These are phyloP conservation scores for Stenopsyche tienmushanensis DNA, from an alignment of 1,140 invertebrate species.

Conservation along the genomic window DNA sequence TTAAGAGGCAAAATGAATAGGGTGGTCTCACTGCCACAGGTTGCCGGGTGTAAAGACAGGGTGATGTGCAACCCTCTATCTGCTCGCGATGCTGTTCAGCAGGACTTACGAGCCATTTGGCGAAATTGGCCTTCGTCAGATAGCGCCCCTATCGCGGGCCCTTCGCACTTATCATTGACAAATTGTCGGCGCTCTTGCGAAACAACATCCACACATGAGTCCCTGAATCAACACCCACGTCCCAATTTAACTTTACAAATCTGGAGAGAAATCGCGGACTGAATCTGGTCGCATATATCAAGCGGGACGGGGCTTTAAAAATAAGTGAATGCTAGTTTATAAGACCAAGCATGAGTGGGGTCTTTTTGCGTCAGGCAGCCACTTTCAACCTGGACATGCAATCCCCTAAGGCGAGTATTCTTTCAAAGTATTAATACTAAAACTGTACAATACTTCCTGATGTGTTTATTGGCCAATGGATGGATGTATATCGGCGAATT, in stretches of 20 bases:
- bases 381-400: too few species aligned
- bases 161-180: slow-evolving; percentile 34
- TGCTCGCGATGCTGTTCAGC: not conserved
- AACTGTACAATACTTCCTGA: too few species aligned
- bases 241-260: too few species aligned
- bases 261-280: too few species aligned
- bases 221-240: too few species aligned
- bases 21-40: not conserved
- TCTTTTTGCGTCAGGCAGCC: too few species aligned
- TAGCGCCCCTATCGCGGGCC: slow-evolving; percentile 21
- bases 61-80: not conserved
- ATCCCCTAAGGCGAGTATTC: too few species aligned
- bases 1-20: not conserved
- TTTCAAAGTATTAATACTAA: not conserved
- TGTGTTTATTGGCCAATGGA: too few species aligned
- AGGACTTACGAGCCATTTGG: slow-evolving; percentile 8
- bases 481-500: too few species aligned
- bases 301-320: too few species aligned
- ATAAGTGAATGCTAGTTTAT: not conserved
- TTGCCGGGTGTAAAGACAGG: not conserved
- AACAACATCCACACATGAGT: too few species aligned
- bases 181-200: slow-evolving; percentile 16
- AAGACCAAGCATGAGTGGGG: not conserved
- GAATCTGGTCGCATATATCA: too few species aligned
- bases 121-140: slow-evolving; percentile 15